Evolutionary conservation across 2,113 vertebrate species (phyloP).

Genomic region (Coptodon bakossiorum): DNA sequence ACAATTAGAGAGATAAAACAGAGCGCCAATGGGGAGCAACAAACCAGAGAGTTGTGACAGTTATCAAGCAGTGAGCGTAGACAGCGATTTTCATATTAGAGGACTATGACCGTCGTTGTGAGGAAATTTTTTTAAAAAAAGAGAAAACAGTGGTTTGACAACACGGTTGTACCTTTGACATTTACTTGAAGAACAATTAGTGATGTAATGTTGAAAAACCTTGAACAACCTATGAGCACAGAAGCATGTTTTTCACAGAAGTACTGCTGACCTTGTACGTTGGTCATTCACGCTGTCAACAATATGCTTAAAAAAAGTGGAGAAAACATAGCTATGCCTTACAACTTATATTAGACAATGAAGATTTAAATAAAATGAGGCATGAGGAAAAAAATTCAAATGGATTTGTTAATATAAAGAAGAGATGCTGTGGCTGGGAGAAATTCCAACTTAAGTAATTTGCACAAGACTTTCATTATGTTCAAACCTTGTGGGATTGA

Average conservation of each 20-base stretch:
- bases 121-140: accelerated
- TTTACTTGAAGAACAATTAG: not conserved
- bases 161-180: not conserved
- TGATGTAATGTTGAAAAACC: not conserved
- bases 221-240: not conserved
- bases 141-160: not conserved
- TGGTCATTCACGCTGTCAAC: not conserved
- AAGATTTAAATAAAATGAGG: conserved; percentile 13
- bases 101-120: not conserved
- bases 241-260: not conserved
- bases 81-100: not conserved
- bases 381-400: not conserved
- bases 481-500: conserved; percentile 34
- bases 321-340: not conserved
- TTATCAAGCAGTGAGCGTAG: not conserved
- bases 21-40: not conserved
- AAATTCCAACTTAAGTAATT: conserved; percentile 35
- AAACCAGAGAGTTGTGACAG: not conserved
- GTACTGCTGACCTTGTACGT: not conserved
- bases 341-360: conserved; percentile 6
- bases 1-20: not conserved
- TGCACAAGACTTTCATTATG: conserved; percentile 51
- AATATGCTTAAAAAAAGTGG: not conserved
- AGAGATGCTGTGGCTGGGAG: not conserved
- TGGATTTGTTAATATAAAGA: conserved; percentile 29